Percentiles rank a stretch among this genome's conserved stretches.
Conservation (phyloP, 2,113 vertebrate species). For the Rhineura floridana region DNA sequence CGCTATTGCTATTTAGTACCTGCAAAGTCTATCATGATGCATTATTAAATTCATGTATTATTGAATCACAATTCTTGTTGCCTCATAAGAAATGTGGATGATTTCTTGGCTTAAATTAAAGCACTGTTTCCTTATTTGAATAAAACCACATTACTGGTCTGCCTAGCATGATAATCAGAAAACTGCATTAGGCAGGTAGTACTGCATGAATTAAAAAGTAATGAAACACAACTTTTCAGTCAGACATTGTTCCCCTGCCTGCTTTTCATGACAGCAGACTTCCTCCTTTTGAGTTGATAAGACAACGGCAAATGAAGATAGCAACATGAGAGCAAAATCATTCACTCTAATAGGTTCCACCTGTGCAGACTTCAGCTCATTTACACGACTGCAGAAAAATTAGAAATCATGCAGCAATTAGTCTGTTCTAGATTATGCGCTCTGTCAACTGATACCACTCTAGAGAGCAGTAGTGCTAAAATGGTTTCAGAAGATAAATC, state of each 20-base stretch:
- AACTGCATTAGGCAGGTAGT: slow-evolving; percentile 96
- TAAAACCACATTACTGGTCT: slow-evolving; percentile 80
- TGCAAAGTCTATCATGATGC: slow-evolving; percentile 79
- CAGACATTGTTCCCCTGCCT: slow-evolving; percentile 84
- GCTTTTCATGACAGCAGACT: slow-evolving; percentile 84
- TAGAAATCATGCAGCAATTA: slow-evolving; percentile 85
- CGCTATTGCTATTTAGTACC: slow-evolving; percentile 80
- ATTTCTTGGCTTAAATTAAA: slow-evolving; percentile 84
- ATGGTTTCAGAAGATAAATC: slow-evolving; percentile 85
- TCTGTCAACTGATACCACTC: slow-evolving; percentile 86
- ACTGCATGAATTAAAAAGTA: slow-evolving; percentile 96
- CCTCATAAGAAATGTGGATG: slow-evolving; percentile 81
- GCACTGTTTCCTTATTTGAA: slow-evolving; percentile 82
- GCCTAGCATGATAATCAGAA: slow-evolving; percentile 85
- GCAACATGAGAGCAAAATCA: slow-evolving; percentile 81
- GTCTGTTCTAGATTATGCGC: slow-evolving; percentile 85
- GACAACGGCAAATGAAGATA: slow-evolving; percentile 84
- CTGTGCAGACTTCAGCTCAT: slow-evolving; percentile 81
- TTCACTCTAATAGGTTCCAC: slow-evolving; percentile 84
- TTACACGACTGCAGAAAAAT: slow-evolving; percentile 89
- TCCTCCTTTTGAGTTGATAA: slow-evolving; percentile 79
- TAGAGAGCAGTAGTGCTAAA: slow-evolving; percentile 82
- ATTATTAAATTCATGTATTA: slow-evolving; percentile 89
- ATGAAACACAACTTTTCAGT: slow-evolving; percentile 92
- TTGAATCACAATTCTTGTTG: slow-evolving; percentile 82